Conservation (phyloP, 2,113 vertebrate species). For the Acanthisitta chloris region DNA sequence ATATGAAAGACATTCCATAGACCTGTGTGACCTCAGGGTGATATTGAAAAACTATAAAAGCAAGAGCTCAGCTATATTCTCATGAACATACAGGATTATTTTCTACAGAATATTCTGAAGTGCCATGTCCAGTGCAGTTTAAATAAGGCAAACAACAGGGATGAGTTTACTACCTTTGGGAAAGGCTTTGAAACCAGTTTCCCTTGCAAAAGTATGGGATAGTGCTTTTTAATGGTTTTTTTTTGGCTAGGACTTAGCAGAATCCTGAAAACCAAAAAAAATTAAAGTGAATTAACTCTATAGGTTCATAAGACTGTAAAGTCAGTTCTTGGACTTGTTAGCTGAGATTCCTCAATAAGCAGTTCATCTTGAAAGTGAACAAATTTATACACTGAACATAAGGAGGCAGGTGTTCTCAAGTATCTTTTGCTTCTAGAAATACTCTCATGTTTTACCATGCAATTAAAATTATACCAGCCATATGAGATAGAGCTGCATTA, state of each 20-base stretch:
- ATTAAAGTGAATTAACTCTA: background rate
- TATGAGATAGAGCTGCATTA: constrained; percentile 12
- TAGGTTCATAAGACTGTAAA: background rate
- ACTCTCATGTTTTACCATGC: background rate
- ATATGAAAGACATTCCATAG: constrained; percentile 20
- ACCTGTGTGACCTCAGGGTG: background rate
- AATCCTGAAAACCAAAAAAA: background rate
- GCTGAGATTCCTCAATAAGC: background rate
- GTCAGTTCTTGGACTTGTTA: background rate
- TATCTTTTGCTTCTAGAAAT: constrained; percentile 43
- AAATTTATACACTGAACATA: constrained; percentile 5
- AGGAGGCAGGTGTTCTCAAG: constrained; percentile 4
- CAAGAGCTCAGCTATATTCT: background rate
- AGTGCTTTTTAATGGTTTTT: background rate
- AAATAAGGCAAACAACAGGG: background rate
- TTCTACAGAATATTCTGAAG: background rate
- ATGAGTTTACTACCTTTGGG: background rate
- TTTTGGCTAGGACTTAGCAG: background rate
- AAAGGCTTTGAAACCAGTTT: background rate
- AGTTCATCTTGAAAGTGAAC: background rate
- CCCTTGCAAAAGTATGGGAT: background rate
- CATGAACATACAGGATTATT: background rate
- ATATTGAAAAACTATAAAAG: constrained; percentile 45
- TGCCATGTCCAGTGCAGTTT: background rate
- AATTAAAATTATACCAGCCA: constrained; percentile 47